These are phyloP conservation scores for Mormyrus iriodes DNA, from an alignment of 2,113 vertebrate genomes.

Conservation along the genomic window DNA sequence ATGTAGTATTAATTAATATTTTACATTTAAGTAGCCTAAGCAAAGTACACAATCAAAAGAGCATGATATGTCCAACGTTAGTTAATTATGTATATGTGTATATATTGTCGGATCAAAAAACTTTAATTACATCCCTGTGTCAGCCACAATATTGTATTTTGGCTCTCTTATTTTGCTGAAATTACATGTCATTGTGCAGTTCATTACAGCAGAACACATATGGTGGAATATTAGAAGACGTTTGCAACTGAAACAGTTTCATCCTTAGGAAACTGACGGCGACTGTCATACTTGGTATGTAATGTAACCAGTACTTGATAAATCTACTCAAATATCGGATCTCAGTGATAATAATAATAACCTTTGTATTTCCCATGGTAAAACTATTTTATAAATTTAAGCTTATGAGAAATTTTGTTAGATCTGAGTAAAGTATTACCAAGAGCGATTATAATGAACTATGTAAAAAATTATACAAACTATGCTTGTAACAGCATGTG, in stretches of 20 bases:
- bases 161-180: background rate
- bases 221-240: background rate
- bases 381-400: background rate
- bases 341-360: background rate
- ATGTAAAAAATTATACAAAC: background rate
- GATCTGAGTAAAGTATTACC: background rate
- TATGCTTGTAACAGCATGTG: background rate
- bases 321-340: background rate
- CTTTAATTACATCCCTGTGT: slow-evolving; percentile 2
- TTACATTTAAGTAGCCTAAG: background rate
- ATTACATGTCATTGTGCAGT: background rate
- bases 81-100: background rate
- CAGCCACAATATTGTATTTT: background rate
- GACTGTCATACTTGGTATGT: background rate
- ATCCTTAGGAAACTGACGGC: background rate
- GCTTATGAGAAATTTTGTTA: background rate
- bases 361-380: background rate
- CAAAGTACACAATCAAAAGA: background rate
- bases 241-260: background rate
- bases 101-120: background rate
- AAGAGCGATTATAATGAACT: background rate
- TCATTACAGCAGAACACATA: background rate
- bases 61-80: background rate
- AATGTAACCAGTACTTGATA: background rate
- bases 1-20: background rate